Base-by-base conservation (phyloP, 1,140 invertebrate species). In the Anagrus nilaparvatae region DNA sequence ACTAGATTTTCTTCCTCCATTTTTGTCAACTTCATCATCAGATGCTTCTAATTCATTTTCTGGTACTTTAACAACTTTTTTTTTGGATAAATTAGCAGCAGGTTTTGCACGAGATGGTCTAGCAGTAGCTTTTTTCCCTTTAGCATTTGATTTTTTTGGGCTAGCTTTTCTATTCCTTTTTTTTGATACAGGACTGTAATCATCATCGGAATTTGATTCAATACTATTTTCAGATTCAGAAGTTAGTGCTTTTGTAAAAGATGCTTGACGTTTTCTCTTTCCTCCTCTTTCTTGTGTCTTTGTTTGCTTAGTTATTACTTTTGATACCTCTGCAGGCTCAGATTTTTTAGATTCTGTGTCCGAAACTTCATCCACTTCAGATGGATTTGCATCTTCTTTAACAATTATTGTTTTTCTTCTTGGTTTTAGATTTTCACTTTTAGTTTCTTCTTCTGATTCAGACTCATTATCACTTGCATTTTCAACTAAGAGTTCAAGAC, bases 401-500 rank as follows among this genome's bases (percentile, higher is more conserved):
- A 67, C 49, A 32, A 68, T 68, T 29, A 55, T 44, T 5, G 65
- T 68, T 41, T 65, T 68, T 7, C 54, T 46, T 24, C 51, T 54
- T 10, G 59, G 42, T 14, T 58, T 57, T 5, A n/a, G 10, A 13
- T 54, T 52, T 12, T 56, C 47, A 1, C 49, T 39, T 14, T 55
- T 47, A 16, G 36, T 50, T 5, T 64, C 63, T n/a, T 54, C 55
- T 50, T 50, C 55, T 0, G 60, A 58, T 4, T 12, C 29, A 12
- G 44, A 52, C 34, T 67, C 64, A 38, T 64, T 58, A 16, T 68
- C 65, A 45, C 65, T 68, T 0, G 63, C 65, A 46, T 60, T 61
- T 42, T 67, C 65, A 13, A 68, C 62, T 12, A 53, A 56, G 41
- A 68, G 54, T 34, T 68, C 64, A 10, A 68, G 42, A 23, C 60